Evolutionary conservation across 2,113 vertebrate genomes (phyloP).

Genomic region (Psephotus haematonotus): DNA sequence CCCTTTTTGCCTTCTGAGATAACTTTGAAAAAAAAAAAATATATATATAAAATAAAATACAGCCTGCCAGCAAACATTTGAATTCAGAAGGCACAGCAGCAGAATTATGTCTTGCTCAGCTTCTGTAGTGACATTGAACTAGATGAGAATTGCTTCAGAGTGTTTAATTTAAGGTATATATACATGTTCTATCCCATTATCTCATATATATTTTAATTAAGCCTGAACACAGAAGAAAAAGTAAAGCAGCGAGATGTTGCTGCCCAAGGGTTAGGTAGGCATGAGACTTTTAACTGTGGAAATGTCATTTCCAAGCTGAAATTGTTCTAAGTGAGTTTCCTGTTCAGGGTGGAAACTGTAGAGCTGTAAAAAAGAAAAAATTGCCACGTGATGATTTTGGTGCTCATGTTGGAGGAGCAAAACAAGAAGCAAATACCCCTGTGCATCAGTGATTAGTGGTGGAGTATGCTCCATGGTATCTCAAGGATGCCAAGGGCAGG

Average conservation of each 20-base stretch:
- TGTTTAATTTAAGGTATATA: constrained; percentile 17
- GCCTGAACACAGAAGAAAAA: neutral
- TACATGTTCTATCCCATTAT: neutral
- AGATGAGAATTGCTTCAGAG: neutral
- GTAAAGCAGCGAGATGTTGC: neutral
- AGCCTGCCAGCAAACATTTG: neutral
- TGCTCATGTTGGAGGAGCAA: neutral
- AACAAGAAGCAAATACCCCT: neutral
- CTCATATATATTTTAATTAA: constrained; percentile 32
- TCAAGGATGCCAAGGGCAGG: neutral
- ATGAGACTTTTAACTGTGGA: neutral
- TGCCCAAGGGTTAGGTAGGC: neutral
- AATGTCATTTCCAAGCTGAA: neutral
- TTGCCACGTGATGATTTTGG: neutral
- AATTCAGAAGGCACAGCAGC: neutral
- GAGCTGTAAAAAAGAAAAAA: neutral
- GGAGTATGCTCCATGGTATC: neutral
- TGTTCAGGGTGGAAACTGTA: neutral
- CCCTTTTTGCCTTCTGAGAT: neutral
- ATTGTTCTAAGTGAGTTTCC: neutral
- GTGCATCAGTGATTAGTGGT: neutral
- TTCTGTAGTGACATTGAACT: constrained; percentile 2
- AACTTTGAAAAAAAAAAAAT: neutral
- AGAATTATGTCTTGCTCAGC: neutral
- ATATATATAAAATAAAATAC: neutral